Conservation (phyloP, 2,797 vertebrate species). For the Phoxinus dragarum region DNA sequence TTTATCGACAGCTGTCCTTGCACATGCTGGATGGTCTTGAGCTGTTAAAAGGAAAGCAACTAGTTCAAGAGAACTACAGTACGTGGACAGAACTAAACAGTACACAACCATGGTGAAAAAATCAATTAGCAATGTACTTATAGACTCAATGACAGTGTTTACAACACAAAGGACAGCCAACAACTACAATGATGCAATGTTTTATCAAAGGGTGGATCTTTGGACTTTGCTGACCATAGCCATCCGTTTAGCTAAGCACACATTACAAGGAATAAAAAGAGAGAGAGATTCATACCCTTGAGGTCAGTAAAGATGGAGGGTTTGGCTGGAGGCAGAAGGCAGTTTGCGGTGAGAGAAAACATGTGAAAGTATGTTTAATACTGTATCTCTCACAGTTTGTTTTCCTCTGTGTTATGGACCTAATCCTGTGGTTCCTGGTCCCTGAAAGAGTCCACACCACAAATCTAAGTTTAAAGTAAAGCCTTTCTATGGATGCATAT, state of each 20-base stretch:
- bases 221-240: conserved; percentile 46
- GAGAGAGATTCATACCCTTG: conserved; percentile 63
- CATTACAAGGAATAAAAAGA: conserved; percentile 29
- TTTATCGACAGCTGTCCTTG: conserved; percentile 39
- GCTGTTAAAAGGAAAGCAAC: conserved; percentile 22
- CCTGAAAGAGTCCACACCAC: conserved; percentile 35
- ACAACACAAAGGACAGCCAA: background rate
- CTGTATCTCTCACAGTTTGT: conserved; percentile 62
- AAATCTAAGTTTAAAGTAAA: conserved; percentile 35
- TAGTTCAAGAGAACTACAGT: background rate
- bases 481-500: background rate
- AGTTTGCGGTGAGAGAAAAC: conserved; percentile 67
- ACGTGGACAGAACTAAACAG: background rate
- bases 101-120: background rate
- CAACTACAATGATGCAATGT: conserved; percentile 16
- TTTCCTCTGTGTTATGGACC: conserved; percentile 60
- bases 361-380: conserved; percentile 66
- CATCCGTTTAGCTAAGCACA: conserved; percentile 57
- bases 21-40: background rate
- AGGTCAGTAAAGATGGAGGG: conserved; percentile 67
- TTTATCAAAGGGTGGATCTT: conserved; percentile 37
- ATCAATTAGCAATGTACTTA: background rate
- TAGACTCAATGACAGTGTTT: conserved; percentile 10
- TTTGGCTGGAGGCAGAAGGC: conserved; percentile 68
- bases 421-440: conserved; percentile 59